These are phyloP conservation scores for Chelonoidis abingdonii DNA, from an alignment of 2,113 vertebrate species.

Conservation along the genomic window DNA sequence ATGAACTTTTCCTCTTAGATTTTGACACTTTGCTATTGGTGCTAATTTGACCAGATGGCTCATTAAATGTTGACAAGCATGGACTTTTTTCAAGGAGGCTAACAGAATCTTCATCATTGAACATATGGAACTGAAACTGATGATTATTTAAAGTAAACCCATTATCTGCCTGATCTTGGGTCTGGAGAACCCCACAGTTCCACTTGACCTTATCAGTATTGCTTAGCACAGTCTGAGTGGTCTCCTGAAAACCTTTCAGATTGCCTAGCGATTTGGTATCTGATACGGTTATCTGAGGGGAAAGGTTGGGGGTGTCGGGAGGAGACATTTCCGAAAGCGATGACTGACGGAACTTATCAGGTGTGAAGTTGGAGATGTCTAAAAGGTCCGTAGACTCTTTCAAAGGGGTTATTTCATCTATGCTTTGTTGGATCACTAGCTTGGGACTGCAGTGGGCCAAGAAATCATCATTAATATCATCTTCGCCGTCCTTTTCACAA, in stretches of 20 bases:
- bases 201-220: conserved; percentile 90
- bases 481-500: conserved; percentile 94
- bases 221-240: conserved; percentile 81
- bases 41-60: conserved; percentile 86
- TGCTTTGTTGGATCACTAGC: conserved; percentile 97
- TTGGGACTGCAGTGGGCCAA: conserved; percentile 98
- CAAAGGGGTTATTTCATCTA: conserved; percentile 94
- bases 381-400: conserved; percentile 97
- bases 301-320: conserved; percentile 96
- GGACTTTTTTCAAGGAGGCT: conserved; percentile 86
- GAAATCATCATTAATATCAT: conserved; percentile 95
- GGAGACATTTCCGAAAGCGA: conserved; percentile 97
- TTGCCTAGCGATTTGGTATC: conserved; percentile 89
- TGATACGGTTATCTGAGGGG: conserved; percentile 91
- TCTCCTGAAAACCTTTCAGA: conserved; percentile 89
- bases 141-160: conserved; percentile 91
- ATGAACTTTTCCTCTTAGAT: conserved; percentile 93
- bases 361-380: conserved; percentile 99
- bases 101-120: conserved; percentile 91
- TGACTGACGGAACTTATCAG: conserved; percentile 97
- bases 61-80: conserved; percentile 86
- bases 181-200: conserved; percentile 89
- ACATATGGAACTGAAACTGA: conserved; percentile 95
- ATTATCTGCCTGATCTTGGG: conserved; percentile 85
- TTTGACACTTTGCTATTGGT: conserved; percentile 89